Base-by-base conservation (phyloP, 2,888 invertebrate species). In the Drosophila merina region DNA sequence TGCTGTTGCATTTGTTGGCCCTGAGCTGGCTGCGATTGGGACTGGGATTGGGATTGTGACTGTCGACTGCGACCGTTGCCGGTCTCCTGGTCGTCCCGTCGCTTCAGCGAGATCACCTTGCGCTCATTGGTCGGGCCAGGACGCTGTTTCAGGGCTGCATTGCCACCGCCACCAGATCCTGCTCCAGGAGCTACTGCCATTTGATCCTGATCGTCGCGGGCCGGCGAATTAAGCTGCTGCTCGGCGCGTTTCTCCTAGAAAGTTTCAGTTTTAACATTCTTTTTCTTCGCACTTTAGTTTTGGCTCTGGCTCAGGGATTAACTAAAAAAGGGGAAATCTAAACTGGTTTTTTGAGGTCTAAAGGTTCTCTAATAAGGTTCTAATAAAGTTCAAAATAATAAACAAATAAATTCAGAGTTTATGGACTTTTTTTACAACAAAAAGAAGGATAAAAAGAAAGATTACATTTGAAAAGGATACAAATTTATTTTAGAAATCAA, bases 101-200 rank as follows among this genome's bases (percentile, higher is more conserved):
- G 90, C 76, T 91, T 92, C 12, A 92, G 69, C 10, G 91, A 90
- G 38, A 92, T 92, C 49, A 92, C 88, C 79, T 92, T 92, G 60
- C 91, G 91, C 55, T 91, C 90, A 1, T 89, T 86, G 9, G 10
- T 89, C 44, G 87, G 55, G 38, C 10, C 20, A 42, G 42, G 40
- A 5, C 72, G 82, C 31, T 68, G 69, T 40, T 86, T 78, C 6
- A 56, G 59, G 33, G 64, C 63, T 36, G 36, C 25, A 9, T 57
- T 57, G 10, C 56, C 14, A 4, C 56, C 72, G 20, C 50, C 4
- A 66, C 70, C 64, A 33, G 49, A 20, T 40, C 70, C 67, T 20
- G 33, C 49, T 9, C 50, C 70, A 6, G 49, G 30, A 1, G 12
- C 14, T 9, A 12, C 9, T n/a, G n/a, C 26, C 38, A n/a, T 5